These are phyloP conservation scores for Lasioglossum baleicum DNA, from an alignment of 1,140 invertebrate genomes.

Conservation along the genomic window DNA sequence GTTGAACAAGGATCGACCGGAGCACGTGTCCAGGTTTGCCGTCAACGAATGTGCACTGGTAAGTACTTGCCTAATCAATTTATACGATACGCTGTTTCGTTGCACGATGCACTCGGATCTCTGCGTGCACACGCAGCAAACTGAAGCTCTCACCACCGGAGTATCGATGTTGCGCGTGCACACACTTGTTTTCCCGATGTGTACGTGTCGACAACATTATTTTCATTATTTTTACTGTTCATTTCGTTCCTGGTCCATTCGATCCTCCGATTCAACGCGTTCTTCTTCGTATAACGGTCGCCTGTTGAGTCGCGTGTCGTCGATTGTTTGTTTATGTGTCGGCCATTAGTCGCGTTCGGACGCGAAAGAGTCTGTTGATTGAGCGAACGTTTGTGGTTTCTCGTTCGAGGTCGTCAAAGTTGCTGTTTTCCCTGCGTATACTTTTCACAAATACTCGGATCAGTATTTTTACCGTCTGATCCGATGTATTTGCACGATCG, in stretches of 20 bases:
- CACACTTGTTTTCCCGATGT: conserved; percentile 12
- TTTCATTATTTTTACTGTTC: neutral
- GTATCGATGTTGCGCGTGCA: conserved; percentile 11
- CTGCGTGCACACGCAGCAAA: neutral
- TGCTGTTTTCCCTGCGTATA: no score
- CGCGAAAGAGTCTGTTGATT: conserved; percentile 22
- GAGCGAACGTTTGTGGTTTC: neutral
- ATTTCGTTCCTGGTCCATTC: neutral
- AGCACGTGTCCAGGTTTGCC: conserved; percentile 4
- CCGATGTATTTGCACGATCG: neutral
- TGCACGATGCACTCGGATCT: neutral
- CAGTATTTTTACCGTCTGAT: neutral
- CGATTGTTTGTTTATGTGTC: conserved; percentile 49
- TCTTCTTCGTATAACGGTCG: neutral
- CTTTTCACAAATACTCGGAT: neutral
- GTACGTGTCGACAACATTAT: neutral
- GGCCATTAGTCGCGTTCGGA: conserved; percentile 35
- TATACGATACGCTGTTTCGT: no score
- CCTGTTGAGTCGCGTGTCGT: conserved; percentile 15
- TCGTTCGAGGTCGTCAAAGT: neutral
- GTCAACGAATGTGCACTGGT: conserved; percentile 27
- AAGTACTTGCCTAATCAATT: neutral
- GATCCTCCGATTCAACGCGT: neutral
- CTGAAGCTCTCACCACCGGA: neutral
- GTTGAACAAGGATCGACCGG: conserved; percentile 4